A percentile compares a stretch with the other conserved stretches of the same genome.
These are phyloP conservation scores for Tachina lurida DNA, from an alignment of 2,888 invertebrate genomes.

Conservation along the genomic window DNA sequence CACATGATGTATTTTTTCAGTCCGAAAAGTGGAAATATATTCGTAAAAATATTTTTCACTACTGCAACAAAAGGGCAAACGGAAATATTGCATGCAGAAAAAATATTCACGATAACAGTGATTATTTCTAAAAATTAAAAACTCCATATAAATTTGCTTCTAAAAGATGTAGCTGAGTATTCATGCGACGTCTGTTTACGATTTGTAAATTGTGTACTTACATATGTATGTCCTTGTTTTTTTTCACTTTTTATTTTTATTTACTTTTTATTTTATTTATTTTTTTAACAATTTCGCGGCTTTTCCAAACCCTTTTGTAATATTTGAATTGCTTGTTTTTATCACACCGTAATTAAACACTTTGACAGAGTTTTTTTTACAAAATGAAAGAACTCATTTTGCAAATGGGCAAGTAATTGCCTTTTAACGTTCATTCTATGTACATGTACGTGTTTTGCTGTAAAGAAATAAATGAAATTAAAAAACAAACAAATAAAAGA, in stretches of 20 bases:
- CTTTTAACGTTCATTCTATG: slow-evolving; percentile 27
- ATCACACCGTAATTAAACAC: slow-evolving; percentile 5
- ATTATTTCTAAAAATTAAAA: no score
- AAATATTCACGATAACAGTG: no score
- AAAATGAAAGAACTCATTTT: background rate
- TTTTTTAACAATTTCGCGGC: slow-evolving; percentile 24
- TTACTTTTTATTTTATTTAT: no score
- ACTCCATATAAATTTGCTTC: no score
- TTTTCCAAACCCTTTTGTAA: slow-evolving; percentile 14
- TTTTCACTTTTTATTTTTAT: background rate
- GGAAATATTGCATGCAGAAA: no score
- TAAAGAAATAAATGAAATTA: no score
- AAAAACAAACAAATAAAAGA: slow-evolving; percentile 30
- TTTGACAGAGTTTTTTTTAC: background rate
- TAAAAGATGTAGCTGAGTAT: background rate
- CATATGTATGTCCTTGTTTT: slow-evolving; percentile 8
- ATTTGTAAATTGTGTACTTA: background rate
- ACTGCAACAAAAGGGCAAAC: no score
- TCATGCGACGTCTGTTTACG: background rate
- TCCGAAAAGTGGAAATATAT: no score
- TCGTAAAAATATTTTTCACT: no score
- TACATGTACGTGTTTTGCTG: no score
- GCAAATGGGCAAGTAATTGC: slow-evolving; percentile 40
- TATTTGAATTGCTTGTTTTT: background rate
- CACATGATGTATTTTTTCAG: no score